Evolutionary conservation across 1,140 invertebrate species (phyloP).

Genomic region (Limonius californicus): DNA sequence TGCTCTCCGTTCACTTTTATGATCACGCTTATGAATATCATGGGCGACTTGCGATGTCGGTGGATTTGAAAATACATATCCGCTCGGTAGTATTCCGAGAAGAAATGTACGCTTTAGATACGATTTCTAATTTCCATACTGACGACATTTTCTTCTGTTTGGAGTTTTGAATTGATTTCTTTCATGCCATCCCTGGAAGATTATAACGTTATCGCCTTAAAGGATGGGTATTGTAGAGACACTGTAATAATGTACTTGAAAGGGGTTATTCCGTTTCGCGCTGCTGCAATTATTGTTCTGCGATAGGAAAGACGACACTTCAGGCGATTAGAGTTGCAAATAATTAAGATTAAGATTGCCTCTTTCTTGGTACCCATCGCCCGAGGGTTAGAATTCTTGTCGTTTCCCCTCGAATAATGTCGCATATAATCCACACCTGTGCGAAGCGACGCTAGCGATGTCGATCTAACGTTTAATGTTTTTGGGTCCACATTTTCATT

Average conservation of each 20-base stretch:
- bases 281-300: conserved; percentile 16
- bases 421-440: conserved; percentile 1
- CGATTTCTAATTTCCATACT: no score
- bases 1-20: neutral
- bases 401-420: neutral
- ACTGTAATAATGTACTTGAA: neutral
- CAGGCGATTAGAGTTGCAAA: conserved; percentile 10
- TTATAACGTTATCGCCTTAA: no score
- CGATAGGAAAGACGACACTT: neutral
- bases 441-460: neutral
- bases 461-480: neutral
- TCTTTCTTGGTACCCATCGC: conserved; percentile 8
- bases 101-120: no score
- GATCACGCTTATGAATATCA: neutral
- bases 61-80: no score
- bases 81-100: no score
- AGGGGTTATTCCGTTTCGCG: neutral
- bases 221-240: no score
- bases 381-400: neutral
- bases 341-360: conserved; percentile 22
- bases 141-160: no score
- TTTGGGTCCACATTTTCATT: neutral
- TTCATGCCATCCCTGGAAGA: no score
- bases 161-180: no score
- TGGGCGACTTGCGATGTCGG: neutral